Conservation (phyloP, 1,140 invertebrate genomes). For the Dinoponera quadriceps region DNA sequence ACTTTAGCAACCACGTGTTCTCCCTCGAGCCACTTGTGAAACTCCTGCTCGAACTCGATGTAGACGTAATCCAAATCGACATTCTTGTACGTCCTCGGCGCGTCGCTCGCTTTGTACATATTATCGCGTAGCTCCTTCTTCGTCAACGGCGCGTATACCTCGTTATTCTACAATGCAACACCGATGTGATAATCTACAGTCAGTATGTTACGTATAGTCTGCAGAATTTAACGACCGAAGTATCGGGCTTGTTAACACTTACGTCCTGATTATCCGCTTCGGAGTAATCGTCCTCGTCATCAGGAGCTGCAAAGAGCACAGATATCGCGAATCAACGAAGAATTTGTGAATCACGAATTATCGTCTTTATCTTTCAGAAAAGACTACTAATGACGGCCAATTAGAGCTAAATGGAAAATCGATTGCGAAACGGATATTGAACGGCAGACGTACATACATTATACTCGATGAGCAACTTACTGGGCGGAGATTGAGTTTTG, state of each 20-base stretch:
- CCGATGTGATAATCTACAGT: neutral
- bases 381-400: neutral
- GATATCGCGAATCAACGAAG: neutral
- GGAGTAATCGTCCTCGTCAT: conserved; percentile 35
- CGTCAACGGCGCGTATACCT: conserved; percentile 71
- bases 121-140: conserved; percentile 83
- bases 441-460: neutral
- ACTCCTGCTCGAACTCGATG: conserved; percentile 88
- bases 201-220: too few species aligned
- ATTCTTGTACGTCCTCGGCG: conserved; percentile 85
- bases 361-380: neutral
- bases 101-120: conserved; percentile 73
- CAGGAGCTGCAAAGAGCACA: neutral
- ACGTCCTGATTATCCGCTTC: conserved; percentile 28
- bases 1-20: conserved; percentile 78
- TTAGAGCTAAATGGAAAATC: neutral
- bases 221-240: neutral
- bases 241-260: conserved; percentile 29
- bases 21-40: conserved; percentile 80
- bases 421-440: conserved; percentile 2
- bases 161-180: conserved; percentile 67
- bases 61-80: conserved; percentile 90
- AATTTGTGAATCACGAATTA: neutral
- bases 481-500: conserved; percentile 75
- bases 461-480: conserved; percentile 33